phyloP scores from a whole-genome alignment of 2,113 vertebrate genomes.

The Panurus biarmicus region DNA sequence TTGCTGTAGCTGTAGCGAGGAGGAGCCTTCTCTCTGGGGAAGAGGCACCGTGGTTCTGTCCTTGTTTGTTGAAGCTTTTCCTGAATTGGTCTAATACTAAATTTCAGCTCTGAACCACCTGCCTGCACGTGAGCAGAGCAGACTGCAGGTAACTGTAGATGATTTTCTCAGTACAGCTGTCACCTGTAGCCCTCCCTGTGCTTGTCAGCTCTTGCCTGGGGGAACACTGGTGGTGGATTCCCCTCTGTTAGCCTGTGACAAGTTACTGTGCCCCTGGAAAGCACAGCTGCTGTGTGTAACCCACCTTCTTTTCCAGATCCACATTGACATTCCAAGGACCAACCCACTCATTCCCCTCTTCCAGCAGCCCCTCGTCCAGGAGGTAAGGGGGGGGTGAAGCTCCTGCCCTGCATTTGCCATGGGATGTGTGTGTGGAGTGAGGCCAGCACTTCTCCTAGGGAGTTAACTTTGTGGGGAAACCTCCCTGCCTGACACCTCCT shows the following conservation, averaged over 20 bases:
- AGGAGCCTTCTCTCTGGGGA: neutral
- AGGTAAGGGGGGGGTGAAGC: slow-evolving; percentile 74
- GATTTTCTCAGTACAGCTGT: neutral
- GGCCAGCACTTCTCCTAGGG: neutral
- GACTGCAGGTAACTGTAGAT: neutral
- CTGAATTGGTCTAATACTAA: neutral
- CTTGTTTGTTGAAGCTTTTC: neutral
- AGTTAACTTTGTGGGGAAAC: neutral
- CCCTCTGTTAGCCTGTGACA: neutral
- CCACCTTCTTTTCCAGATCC: slow-evolving; percentile 79
- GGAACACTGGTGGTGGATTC: neutral
- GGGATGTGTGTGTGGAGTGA: neutral
- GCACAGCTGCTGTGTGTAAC: neutral
- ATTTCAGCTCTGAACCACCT: neutral
- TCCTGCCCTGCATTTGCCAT: neutral
- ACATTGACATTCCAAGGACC: slow-evolving; percentile 98
- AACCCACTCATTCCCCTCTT: slow-evolving; percentile 97
- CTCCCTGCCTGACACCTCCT: neutral
- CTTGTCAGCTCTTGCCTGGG: neutral
- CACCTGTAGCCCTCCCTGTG: neutral
- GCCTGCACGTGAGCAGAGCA: neutral
- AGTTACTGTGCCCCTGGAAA: neutral
- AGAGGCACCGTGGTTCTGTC: neutral
- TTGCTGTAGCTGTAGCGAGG: neutral
- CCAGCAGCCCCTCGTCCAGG: slow-evolving; percentile 93